Evolutionary conservation across 2,888 invertebrate species (phyloP).

Genomic region (Chloroclystis v-ata): DNA sequence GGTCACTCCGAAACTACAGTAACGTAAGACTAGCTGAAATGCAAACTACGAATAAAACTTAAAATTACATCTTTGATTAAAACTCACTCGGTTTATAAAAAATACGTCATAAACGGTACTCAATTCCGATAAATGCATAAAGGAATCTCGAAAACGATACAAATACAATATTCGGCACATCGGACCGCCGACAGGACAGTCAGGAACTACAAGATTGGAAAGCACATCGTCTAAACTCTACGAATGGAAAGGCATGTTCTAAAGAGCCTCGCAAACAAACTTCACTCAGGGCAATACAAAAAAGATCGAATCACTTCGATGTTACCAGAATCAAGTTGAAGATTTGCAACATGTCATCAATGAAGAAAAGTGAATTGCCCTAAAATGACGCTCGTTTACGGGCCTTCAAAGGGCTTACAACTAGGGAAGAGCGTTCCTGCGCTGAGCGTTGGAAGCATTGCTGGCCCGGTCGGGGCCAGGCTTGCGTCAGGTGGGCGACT

Average conservation of each 20-base stretch:
- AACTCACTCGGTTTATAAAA: constrained; percentile 72
- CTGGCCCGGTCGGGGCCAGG: constrained; percentile 34
- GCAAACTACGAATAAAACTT: constrained; percentile 72
- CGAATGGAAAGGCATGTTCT: constrained; percentile 28
- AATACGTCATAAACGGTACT: constrained; percentile 62
- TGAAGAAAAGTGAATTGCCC: constrained; percentile 17
- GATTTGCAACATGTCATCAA: background rate
- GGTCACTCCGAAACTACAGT: constrained; percentile 61
- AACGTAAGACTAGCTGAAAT: constrained; percentile 78
- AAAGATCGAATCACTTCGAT: background rate
- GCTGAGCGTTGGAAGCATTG: constrained; percentile 34
- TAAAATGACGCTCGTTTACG: constrained; percentile 14
- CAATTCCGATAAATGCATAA: constrained; percentile 67
- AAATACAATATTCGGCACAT: constrained; percentile 30
- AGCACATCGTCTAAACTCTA: constrained; percentile 46
- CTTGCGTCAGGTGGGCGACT: constrained; percentile 75
- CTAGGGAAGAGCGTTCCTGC: constrained; percentile 35
- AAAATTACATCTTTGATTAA: constrained; percentile 76
- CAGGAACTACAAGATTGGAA: constrained; percentile 67
- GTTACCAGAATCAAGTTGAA: background rate
- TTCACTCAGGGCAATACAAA: constrained; percentile 1
- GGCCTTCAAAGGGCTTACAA: constrained; percentile 28
- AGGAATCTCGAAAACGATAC: constrained; percentile 49
- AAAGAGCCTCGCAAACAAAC: constrained; percentile 16
- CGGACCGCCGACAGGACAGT: constrained; percentile 44